phyloP scores from a whole-genome alignment of 2,113 vertebrate genomes.

The Pygoscelis antarcticus region DNA sequence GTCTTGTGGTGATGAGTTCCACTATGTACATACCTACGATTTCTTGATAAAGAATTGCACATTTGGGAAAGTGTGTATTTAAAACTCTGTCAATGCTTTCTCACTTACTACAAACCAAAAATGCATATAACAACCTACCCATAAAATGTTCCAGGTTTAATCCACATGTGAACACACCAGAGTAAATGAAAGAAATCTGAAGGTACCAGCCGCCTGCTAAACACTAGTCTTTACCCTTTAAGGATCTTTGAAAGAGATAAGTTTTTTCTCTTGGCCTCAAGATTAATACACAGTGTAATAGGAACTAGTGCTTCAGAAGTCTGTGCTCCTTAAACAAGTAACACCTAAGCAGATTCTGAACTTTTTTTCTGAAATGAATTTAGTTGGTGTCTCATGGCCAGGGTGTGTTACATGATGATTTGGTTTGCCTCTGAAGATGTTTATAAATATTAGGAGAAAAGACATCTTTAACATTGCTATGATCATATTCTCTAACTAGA shows the following conservation, averaged over 20 bases:
- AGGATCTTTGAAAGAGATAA: not conserved
- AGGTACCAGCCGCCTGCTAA: not conserved
- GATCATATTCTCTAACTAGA: not conserved
- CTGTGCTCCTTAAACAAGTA: not conserved
- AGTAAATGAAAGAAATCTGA: not conserved
- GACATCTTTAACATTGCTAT: not conserved
- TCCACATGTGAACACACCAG: not conserved
- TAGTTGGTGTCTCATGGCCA: not conserved
- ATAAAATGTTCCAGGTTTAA: not conserved
- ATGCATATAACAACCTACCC: not conserved
- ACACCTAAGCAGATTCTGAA: not conserved
- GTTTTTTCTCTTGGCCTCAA: not conserved
- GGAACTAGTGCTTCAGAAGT: not conserved
- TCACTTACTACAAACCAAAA: not conserved
- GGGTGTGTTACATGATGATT: not conserved
- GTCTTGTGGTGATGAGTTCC: not conserved
- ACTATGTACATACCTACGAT: rapidly evolving
- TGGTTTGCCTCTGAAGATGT: not conserved
- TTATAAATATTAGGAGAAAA: not conserved
- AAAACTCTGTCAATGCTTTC: not conserved
- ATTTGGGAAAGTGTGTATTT: not conserved
- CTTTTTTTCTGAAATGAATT: not conserved
- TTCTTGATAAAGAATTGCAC: not conserved
- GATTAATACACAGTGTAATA: not conserved
- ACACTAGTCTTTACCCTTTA: not conserved